Evolutionary conservation across 2,113 vertebrate species (phyloP), one percentile per base, ranked within the genome.

Genomic region (Notiomystis cincta): DNA sequence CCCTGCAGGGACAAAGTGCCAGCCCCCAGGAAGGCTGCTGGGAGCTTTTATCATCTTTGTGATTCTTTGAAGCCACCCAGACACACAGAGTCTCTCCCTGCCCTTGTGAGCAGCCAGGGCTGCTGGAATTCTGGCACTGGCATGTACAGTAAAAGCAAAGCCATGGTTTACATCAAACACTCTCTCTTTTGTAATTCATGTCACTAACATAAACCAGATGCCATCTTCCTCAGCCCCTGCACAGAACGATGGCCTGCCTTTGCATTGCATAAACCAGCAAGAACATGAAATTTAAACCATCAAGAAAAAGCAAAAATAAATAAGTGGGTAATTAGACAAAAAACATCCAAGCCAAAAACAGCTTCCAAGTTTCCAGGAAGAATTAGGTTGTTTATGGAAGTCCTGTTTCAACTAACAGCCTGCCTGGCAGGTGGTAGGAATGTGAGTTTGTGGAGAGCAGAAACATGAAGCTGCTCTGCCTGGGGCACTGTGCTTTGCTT

Each of bases 141-240:
- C 80, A 89, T 0, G 33, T 95, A 93, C 96, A 91, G 92, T 93
- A 93, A 95, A 93, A 76, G 86, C 89, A 16, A 85, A 93, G 92
- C 81, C 91, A 89, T 79, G 96, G 83, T 70, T 95, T 95, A 95
- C 94, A 96, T 95, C 96, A 96, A 95, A 96, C 95, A 91, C 23
- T 35, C 90, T 33, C 92, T 91, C 89, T 67, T 78, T 91, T 94
- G 76, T 96, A 95, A 89, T 76, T 91, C 96, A 87, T 66, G 89
- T 95, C 94, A 79, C 96, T 97, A 97, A 96, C 95, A 95, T 31
- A 95, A 96, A 95, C 94, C 96, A 97, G 96, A 96, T 96, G 93
- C 95, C 96, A 97, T 70, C 96, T 69, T 89, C 81, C 73, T 57
- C 86, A 56, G 87, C 27, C 93, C 35, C 92, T 87, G 58, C 73